These are phyloP conservation scores for Fistularia tabacaria DNA, from an alignment of 2,797 vertebrate species.

Conservation along the genomic window DNA sequence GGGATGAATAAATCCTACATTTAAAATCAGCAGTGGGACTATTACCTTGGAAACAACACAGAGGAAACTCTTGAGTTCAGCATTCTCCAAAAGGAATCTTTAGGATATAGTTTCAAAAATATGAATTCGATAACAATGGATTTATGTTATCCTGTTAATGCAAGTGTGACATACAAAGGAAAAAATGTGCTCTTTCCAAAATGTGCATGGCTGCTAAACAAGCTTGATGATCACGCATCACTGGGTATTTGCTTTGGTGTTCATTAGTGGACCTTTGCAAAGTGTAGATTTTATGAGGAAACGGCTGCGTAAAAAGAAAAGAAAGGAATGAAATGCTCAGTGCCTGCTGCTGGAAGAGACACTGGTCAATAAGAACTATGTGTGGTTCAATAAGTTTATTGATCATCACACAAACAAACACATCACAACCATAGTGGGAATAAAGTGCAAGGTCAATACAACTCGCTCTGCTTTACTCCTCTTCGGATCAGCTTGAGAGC, in stretches of 20 bases:
- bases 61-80: constrained; percentile 48
- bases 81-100: constrained; percentile 43
- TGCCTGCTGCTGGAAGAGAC: constrained; percentile 46
- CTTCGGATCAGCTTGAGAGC: no score
- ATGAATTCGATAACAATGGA: constrained; percentile 54
- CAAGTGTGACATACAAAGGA: constrained; percentile 32
- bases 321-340: constrained; percentile 20
- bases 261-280: no score
- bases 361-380: constrained; percentile 54
- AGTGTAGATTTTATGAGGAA: no score
- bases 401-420: constrained; percentile 64
- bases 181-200: background rate
- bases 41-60: constrained; percentile 32
- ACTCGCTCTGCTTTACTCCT: background rate
- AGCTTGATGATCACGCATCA: no score
- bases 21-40: constrained; percentile 28
- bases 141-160: constrained; percentile 49
- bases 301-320: no score
- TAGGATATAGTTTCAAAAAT: constrained; percentile 53
- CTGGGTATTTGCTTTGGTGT: no score
- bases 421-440: constrained; percentile 7
- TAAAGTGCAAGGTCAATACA: constrained; percentile 48
- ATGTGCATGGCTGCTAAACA: no score
- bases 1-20: constrained; percentile 25
- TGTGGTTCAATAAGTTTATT: constrained; percentile 25